These are phyloP conservation scores for Echeneis naucrates DNA, from an alignment of 2,797 vertebrate genomes.

Conservation along the genomic window DNA sequence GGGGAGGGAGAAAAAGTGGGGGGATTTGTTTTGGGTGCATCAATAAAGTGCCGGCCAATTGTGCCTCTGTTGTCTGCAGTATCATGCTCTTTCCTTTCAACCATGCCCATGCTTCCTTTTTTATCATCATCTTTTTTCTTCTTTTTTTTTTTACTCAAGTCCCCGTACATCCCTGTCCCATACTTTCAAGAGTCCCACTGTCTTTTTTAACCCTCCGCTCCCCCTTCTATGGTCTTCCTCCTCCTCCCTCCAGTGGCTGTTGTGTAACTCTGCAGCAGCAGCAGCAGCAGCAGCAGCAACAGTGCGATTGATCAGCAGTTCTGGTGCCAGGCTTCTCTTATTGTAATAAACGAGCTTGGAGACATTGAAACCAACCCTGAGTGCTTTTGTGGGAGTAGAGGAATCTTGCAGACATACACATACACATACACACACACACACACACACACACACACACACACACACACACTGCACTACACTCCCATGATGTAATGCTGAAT, in stretches of 20 bases:
- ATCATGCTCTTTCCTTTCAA: conserved; percentile 16
- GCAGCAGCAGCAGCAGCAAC: conserved; percentile 32
- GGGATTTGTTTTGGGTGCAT: conserved; percentile 35
- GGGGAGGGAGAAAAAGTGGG: background rate
- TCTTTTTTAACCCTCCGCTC: conserved; percentile 17
- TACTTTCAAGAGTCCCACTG: background rate
- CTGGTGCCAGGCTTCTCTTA: conserved; percentile 71
- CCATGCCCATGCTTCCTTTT: too few relatives aligned
- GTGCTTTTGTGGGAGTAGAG: conserved; percentile 53
- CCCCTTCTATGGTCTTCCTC: conserved; percentile 4
- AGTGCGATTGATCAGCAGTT: conserved; percentile 75
- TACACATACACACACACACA: conserved; percentile 30
- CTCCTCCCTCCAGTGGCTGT: conserved; percentile 46
- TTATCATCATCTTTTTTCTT: too few relatives aligned
- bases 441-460: conserved; percentile 18
- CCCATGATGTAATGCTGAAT: conserved; percentile 60
- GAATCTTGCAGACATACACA: conserved; percentile 28
- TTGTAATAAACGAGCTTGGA: conserved; percentile 66
- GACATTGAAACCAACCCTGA: conserved; percentile 54
- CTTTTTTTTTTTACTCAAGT: conserved; percentile 2
- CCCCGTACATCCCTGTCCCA: conserved; percentile 1
- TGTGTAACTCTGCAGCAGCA: conserved; percentile 71
- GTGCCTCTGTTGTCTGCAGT: conserved; percentile 41
- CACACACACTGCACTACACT: conserved; percentile 40
- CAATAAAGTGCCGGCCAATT: conserved; percentile 60